Conservation (phyloP, 2,797 vertebrate species). For the Sciurus vulgaris region DNA sequence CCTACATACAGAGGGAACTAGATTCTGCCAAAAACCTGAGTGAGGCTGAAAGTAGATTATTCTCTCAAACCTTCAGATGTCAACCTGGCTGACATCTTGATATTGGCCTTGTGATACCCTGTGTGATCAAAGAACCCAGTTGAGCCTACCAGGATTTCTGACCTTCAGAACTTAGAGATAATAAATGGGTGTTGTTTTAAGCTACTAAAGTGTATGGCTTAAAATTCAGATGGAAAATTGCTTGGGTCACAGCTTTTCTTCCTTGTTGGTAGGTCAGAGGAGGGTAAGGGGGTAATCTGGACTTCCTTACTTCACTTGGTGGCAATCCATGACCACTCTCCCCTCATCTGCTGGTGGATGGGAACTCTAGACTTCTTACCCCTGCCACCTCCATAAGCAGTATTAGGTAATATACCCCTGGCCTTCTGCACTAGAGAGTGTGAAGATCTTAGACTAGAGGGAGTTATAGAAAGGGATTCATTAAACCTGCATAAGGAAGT, state of each 20-base stretch:
- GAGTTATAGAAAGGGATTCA: conserved; percentile 39
- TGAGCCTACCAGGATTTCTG: conserved; percentile 49
- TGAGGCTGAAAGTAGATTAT: conserved; percentile 27
- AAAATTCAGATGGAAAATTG: conserved; percentile 4
- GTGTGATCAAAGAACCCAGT: conserved; percentile 14
- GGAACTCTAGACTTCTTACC: not conserved
- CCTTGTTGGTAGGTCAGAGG: not conserved
- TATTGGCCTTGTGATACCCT: not conserved
- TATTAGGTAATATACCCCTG: not conserved
- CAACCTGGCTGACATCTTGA: not conserved
- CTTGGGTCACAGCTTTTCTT: not conserved
- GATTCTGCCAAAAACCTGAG: conserved; percentile 35
- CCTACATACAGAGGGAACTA: not conserved
- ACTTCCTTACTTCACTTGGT: not conserved
- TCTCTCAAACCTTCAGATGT: conserved; percentile 6
- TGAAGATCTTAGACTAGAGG: not conserved
- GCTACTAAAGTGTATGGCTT: not conserved
- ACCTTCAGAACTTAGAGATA: not conserved
- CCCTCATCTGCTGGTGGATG: not conserved
- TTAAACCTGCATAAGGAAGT: not conserved
- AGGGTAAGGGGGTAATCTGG: not conserved
- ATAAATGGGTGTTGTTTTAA: conserved; percentile 46
- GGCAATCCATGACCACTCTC: not conserved
- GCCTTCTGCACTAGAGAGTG: not conserved
- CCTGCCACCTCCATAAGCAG: not conserved